Evolutionary conservation across 2,888 invertebrate genomes (phyloP).

Genomic region (Cosmopolites sordidus): DNA sequence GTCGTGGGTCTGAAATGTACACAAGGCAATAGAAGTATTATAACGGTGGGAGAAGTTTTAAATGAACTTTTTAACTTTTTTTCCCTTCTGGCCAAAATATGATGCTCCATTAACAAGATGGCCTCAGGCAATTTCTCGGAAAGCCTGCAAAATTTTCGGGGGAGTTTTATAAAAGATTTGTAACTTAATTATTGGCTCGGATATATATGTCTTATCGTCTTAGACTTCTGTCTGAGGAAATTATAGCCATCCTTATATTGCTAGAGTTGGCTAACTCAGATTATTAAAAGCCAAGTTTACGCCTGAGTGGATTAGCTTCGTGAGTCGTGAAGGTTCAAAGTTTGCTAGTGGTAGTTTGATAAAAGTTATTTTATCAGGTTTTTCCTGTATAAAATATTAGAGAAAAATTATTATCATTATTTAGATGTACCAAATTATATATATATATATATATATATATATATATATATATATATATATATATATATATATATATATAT

Average conservation of each 20-base stretch:
- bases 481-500: too few relatives aligned
- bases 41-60: slow-evolving; percentile 20
- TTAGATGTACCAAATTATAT: too few relatives aligned
- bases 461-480: too few relatives aligned
- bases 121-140: slow-evolving; percentile 14
- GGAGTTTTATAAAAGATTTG: slow-evolving; percentile 20
- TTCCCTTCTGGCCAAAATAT: slow-evolving; percentile 17
- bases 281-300: too few relatives aligned
- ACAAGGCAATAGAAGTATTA: slow-evolving; percentile 25
- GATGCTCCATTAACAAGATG: slow-evolving; percentile 25
- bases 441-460: too few relatives aligned
- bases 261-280: too few relatives aligned
- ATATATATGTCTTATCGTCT: slow-evolving; percentile 4
- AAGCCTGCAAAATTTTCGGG: slow-evolving; percentile 7
- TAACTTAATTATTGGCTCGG: slow-evolving; percentile 19
- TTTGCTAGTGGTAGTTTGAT: too few relatives aligned
- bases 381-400: too few relatives aligned
- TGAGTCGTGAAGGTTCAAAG: too few relatives aligned
- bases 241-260: background rate
- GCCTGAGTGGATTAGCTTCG: too few relatives aligned
- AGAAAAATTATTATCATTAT: too few relatives aligned
- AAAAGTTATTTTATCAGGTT: too few relatives aligned
- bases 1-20: slow-evolving; percentile 15
- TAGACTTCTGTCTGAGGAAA: background rate
- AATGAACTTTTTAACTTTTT: slow-evolving; percentile 23